Percentiles rank a stretch among this genome's conserved stretches.
Conservation (phyloP, 2,113 vertebrate species). For the Eira barbara region DNA sequence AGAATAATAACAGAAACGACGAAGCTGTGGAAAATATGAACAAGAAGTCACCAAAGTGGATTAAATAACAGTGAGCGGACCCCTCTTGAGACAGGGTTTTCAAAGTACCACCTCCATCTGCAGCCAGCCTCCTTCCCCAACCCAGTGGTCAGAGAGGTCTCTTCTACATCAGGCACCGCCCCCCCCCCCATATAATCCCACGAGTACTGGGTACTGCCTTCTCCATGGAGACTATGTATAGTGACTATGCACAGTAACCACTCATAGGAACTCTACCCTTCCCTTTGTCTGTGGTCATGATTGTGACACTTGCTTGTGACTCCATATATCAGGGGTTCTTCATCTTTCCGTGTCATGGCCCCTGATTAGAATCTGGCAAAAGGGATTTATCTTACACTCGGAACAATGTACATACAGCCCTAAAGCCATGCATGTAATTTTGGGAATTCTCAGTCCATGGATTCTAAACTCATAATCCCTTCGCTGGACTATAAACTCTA, state of each 20-base stretch:
- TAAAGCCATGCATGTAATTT: background rate
- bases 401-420: background rate
- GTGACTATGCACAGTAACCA: background rate
- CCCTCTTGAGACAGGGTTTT: background rate
- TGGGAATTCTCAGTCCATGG: background rate
- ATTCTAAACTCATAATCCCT: background rate
- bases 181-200: background rate
- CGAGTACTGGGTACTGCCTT: no score
- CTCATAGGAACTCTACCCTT: background rate
- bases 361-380: background rate
- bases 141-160: background rate
- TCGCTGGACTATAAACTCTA: background rate
- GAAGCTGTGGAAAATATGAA: background rate
- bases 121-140: background rate
- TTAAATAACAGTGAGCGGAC: background rate
- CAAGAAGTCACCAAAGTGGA: background rate
- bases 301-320: background rate
- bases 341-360: background rate
- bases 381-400: background rate
- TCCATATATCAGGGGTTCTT: background rate
- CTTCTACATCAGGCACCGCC: background rate
- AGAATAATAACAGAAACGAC: background rate
- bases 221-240: background rate
- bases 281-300: background rate
- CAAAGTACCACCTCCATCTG: background rate